Conservation (phyloP, 2,888 invertebrate species). For the Bursaphelenchus okinawaensis region DNA sequence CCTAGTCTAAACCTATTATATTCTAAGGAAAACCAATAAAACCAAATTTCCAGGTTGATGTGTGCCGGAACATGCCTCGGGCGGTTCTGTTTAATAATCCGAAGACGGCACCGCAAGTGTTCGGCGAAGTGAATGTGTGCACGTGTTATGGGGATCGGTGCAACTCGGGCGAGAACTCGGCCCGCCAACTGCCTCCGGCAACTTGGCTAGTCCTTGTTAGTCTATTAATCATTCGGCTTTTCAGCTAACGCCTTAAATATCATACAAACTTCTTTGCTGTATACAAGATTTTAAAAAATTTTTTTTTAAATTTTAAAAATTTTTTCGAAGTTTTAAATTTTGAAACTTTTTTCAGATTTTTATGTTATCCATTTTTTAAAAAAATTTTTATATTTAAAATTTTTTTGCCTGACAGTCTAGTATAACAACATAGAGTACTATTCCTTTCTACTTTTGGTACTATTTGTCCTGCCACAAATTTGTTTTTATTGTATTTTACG, state of each 20-base stretch:
- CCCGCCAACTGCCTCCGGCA: not conserved
- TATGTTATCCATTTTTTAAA: no score
- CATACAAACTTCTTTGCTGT: not conserved
- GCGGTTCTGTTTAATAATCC: constrained; percentile 50
- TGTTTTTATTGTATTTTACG: no score
- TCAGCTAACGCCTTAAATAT: not conserved
- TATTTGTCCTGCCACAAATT: no score
- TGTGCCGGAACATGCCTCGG: constrained; percentile 41
- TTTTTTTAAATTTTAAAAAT: no score
- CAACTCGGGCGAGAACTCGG: not conserved
- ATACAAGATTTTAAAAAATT: not conserved
- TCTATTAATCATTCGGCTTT: not conserved
- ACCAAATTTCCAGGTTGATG: constrained; percentile 24
- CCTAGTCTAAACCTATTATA: no score
- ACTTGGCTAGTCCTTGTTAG: not conserved
- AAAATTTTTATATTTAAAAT: no score
- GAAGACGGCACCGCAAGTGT: constrained; percentile 29
- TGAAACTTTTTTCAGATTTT: no score
- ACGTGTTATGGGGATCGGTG: constrained; percentile 42
- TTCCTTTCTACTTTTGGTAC: no score
- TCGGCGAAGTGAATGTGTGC: constrained; percentile 51
- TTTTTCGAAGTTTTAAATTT: no score
- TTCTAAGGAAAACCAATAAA: no score
- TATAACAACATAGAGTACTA: no score
- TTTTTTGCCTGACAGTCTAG: no score